A percentile compares a stretch with the other conserved stretches of the same genome.
Evolutionary conservation across 64 coral and sea anemone species (phyloP).

Genomic region (Hydrozoanthus tunicans): DNA sequence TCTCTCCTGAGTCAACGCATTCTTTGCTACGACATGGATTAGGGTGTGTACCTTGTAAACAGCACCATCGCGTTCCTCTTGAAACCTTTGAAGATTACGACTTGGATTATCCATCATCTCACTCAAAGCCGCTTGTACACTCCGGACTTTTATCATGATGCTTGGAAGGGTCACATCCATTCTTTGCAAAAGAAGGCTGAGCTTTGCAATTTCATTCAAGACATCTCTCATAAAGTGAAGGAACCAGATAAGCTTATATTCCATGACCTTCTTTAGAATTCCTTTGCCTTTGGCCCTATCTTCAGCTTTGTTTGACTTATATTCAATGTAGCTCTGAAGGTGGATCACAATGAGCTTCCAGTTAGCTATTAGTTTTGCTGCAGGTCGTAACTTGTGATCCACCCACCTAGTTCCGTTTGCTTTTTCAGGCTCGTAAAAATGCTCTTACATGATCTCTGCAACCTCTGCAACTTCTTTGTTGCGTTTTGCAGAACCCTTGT

Average conservation of each 20-base stretch:
- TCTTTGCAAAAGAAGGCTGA: slow-evolving; percentile 62
- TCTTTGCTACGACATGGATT: slow-evolving; percentile 45
- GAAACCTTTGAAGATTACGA: slow-evolving; percentile 53
- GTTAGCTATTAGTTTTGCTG: slow-evolving; percentile 47
- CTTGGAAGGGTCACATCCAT: slow-evolving; percentile 58
- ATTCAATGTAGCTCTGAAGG: slow-evolving; percentile 65
- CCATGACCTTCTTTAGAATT: slow-evolving; percentile 53
- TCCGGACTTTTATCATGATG: slow-evolving; percentile 41
- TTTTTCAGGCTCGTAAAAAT: slow-evolving; percentile 59
- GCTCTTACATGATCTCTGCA: slow-evolving; percentile 58
- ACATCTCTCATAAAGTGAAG: slow-evolving; percentile 62
- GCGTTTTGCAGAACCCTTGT: slow-evolving; percentile 54
- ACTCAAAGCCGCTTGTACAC: slow-evolving; percentile 44
- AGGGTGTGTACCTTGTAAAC: slow-evolving; percentile 58
- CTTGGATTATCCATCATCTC: slow-evolving; percentile 56
- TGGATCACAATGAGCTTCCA: slow-evolving; percentile 62
- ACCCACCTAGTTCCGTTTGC: slow-evolving; percentile 60
- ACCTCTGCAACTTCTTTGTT: slow-evolving; percentile 49
- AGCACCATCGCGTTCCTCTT: slow-evolving; percentile 35
- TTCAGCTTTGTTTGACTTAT: slow-evolving; percentile 63
- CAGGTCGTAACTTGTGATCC: slow-evolving; percentile 27
- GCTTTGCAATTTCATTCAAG: slow-evolving; percentile 57
- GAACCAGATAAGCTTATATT: slow-evolving; percentile 62
- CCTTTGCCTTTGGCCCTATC: slow-evolving; percentile 55
- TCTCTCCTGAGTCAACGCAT: slow-evolving; percentile 49